Base-by-base conservation (phyloP, 2,113 vertebrate species). In the Amazona guildingii region DNA sequence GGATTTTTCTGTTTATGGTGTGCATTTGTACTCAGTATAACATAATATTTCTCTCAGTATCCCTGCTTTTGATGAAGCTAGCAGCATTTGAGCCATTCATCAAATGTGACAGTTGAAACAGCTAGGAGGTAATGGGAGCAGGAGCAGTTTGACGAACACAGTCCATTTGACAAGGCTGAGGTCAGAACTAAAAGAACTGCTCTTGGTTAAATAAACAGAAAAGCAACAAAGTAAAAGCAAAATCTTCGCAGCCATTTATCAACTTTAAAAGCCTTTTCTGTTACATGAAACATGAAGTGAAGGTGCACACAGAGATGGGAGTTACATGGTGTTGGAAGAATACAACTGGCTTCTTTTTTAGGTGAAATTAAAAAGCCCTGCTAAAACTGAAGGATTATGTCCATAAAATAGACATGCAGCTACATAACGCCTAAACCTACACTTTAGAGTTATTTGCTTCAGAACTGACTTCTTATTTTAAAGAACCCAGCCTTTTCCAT, bases 151-250 rank as follows among this genome's bases (percentile, higher is more conserved):
- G 96, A 96, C 95, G 96, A 97, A 97, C 95, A 97, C 29, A 92
- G 83, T 94, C 94, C 94, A 93, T 97, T 96, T 97, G 97, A 97
- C 95, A 97, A 97, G 95, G 89, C 83, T 92, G 95, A 92, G 95
- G 95, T 97, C 95, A 96, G 92, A 85, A 93, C 95, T 90, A 69
- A 97, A 96, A 96, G 94, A 97, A 76, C 91, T 87, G 84, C 82
- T 97, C 94, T 97, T 96, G 87, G 80, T 97, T 96, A 97, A 97
- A 96, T 93, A 96, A 97, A 97, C 94, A 96, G 92, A 94, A 94
- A 96, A 97, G 94, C 76, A 96, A 95, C 94, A 96, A 96, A 97
- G 95, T 96, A 96, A 96, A 95, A 97, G 93, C 93, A 94, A 97
- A 96, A 95, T 88, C 88, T 95, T 94, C 78, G 64, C 55, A 68